Base-by-base conservation (phyloP, 2,113 vertebrate genomes). In the Hassar affinis region DNA sequence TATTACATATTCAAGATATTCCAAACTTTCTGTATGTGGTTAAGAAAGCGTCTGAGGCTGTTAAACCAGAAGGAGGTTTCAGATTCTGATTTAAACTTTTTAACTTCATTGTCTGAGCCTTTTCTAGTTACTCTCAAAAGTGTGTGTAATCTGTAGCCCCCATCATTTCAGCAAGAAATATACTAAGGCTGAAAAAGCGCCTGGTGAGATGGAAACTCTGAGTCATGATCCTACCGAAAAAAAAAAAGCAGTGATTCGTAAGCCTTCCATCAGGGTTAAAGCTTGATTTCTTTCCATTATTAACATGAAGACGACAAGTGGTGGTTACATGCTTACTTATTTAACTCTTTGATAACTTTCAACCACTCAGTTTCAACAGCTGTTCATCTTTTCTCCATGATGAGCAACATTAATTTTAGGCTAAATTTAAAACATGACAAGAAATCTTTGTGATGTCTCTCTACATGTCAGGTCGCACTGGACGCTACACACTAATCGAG, bases 401-500 rank as follows among this genome's bases (percentile, higher is more conserved):
- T 47, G 38, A 18, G 61, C 5, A 38, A 68, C n/a, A 56, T 35
- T 56, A 22, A 56, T 56, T 35, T 6, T 27, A 17, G 76, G 75
- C 45, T 80, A 15, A 47, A 81, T 45, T n/a, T 49, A 12, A 27
- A 69, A 27, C 22, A 68, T 38, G 8, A 42, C 1, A 6, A 69
- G 38, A 69, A 72, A n/a, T 72, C 27, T 49, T 35, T 3, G 56
- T 77, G 6, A 75, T 47, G 20, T 52, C 25, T 52, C 6, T 76
- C 22, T 61, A 90, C 66, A 38, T 72, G 42, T 3, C 89, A 99
- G 98, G 98, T 85, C 96, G 98, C 64, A 99, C 97, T 7, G 98
- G 97, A 80, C 92, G 97, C 83, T 99, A 99, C 90, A 97, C 98
- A 33, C 92, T 99, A 61, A 96, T 99, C 72, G 98, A 99, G 89